Evolutionary conservation across 1,140 invertebrate species (phyloP).

Genomic region (Spodoptera litura): DNA sequence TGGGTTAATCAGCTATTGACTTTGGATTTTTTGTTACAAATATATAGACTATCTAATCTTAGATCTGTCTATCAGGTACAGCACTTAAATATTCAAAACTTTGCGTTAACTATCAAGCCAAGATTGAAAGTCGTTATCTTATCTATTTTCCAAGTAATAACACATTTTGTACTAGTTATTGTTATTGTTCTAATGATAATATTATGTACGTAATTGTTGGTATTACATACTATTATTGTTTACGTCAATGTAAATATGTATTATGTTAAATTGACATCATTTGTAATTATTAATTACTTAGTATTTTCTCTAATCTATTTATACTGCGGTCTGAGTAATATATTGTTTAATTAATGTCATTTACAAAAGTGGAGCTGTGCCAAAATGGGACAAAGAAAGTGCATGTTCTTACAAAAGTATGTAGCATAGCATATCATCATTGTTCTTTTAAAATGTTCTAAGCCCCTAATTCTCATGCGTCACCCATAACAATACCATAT

Average conservation of each 20-base stretch:
- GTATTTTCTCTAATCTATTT: background rate
- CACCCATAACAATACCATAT: no score
- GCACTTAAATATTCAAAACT: slow-evolving; percentile 9
- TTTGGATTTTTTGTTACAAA: slow-evolving; percentile 28
- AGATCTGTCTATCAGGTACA: slow-evolving; percentile 21
- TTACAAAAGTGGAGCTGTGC: slow-evolving; percentile 11
- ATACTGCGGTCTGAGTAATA: background rate
- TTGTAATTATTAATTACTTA: no score
- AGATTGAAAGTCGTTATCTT: slow-evolving; percentile 2
- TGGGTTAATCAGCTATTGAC: slow-evolving; percentile 46
- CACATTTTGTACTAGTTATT: no score
- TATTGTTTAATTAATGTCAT: background rate
- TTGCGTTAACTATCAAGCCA: background rate
- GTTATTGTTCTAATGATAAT: no score
- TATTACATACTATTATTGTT: no score
- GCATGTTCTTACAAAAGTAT: background rate
- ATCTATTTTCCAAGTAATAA: slow-evolving; percentile 31
- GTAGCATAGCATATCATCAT: no score
- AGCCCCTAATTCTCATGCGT: no score
- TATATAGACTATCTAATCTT: slow-evolving; percentile 13
- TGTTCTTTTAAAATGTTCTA: no score
- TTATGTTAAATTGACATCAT: no score
- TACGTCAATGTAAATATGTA: no score
- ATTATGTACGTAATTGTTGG: no score
- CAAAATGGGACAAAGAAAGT: slow-evolving; percentile 8